Evolutionary conservation across 2,113 vertebrate genomes (phyloP).

Genomic region (Lasiurus borealis): DNA sequence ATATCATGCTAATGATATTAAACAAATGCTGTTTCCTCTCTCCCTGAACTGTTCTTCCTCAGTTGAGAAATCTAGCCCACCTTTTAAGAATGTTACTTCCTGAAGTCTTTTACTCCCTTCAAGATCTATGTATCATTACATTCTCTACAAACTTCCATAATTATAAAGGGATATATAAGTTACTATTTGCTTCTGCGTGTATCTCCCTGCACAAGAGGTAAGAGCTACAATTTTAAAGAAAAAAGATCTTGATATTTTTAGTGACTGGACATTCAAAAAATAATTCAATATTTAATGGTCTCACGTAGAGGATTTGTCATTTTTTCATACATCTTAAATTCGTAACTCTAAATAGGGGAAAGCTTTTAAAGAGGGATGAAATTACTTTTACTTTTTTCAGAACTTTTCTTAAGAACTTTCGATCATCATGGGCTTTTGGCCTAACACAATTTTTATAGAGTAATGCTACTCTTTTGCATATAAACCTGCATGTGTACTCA

Average conservation of each 20-base stretch:
- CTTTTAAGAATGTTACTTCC: neutral
- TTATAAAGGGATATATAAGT: neutral
- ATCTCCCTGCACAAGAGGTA: neutral
- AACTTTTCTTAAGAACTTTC: neutral
- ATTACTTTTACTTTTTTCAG: neutral
- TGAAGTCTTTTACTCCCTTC: neutral
- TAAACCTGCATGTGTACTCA: neutral
- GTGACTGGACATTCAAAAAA: slow-evolving; percentile 5
- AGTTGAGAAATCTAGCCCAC: neutral
- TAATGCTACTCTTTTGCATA: neutral
- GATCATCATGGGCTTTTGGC: neutral
- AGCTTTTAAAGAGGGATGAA: no score
- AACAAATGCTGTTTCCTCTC: neutral
- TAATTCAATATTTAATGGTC: neutral
- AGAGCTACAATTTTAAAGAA: neutral
- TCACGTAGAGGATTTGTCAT: neutral
- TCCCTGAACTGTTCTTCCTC: neutral
- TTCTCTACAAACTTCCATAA: neutral
- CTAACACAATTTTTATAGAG: neutral
- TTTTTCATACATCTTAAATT: neutral
- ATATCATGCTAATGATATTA: neutral
- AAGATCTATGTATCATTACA: neutral
- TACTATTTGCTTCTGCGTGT: neutral
- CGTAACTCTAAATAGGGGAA: slow-evolving; percentile 4
- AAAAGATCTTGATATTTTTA: neutral